These are phyloP conservation scores for Phthorimaea operculella DNA, from an alignment of 1,140 invertebrate genomes.

Conservation along the genomic window DNA sequence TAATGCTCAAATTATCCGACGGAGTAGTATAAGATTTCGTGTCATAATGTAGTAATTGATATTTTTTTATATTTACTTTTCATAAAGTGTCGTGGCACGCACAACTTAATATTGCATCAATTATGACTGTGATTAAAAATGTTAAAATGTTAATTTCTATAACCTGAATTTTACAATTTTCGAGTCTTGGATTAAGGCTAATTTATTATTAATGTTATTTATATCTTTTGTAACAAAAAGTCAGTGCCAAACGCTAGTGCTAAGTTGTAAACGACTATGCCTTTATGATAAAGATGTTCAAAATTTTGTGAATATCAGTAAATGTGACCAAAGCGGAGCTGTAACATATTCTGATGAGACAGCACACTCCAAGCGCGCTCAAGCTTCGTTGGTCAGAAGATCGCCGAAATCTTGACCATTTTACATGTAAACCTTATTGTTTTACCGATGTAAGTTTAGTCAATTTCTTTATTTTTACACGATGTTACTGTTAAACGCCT, in stretches of 20 bases:
- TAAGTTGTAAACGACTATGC: slow-evolving; percentile 56
- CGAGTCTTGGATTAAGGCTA: slow-evolving; percentile 40
- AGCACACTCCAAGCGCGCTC: not conserved
- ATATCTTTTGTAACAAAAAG: slow-evolving; percentile 44
- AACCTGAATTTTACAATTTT: slow-evolving; percentile 32
- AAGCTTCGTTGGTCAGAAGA: slow-evolving; percentile 54
- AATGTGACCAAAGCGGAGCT: slow-evolving; percentile 37
- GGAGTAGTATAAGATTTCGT: slow-evolving; percentile 63
- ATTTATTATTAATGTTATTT: slow-evolving; percentile 42
- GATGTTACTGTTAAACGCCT: slow-evolving; percentile 49
- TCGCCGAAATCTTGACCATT: slow-evolving; percentile 68
- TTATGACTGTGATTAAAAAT: slow-evolving; percentile 62
- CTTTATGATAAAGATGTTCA: slow-evolving; percentile 41
- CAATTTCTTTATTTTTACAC: slow-evolving; percentile 62
- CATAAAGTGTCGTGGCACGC: slow-evolving; percentile 52
- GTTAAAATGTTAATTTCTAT: slow-evolving; percentile 43
- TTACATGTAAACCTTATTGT: slow-evolving; percentile 55
- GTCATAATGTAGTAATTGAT: slow-evolving; percentile 62
- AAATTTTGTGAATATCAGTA: slow-evolving; percentile 35
- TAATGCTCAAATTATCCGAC: slow-evolving; percentile 63
- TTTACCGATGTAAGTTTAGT: slow-evolving; percentile 66
- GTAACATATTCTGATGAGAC: slow-evolving; percentile 14
- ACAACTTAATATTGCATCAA: slow-evolving; percentile 40
- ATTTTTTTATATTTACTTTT: slow-evolving; percentile 44
- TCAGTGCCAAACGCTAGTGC: slow-evolving; percentile 65